Percentiles rank a stretch among this genome's conserved stretches.
These are phyloP conservation scores for Acromyrmex heyeri DNA, from an alignment of 1,140 invertebrate species.

Conservation along the genomic window DNA sequence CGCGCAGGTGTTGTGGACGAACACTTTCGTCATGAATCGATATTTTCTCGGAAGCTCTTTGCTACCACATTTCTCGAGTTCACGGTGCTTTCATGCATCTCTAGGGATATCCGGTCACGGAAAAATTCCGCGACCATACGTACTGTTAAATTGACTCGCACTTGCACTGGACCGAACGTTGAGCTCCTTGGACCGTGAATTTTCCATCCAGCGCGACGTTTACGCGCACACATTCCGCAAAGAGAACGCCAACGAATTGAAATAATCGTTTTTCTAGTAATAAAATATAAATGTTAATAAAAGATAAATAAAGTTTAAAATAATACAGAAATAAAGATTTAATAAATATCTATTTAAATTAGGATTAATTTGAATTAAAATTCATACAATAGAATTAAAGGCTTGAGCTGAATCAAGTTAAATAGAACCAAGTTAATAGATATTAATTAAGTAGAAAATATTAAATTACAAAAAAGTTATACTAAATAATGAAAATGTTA, in stretches of 20 bases:
- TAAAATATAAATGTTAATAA: not conserved
- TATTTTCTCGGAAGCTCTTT: slow-evolving; percentile 37
- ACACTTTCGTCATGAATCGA: slow-evolving; percentile 52
- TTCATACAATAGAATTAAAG: too few species aligned
- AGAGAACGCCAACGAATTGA: not conserved
- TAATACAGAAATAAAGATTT: too few species aligned
- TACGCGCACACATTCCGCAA: not conserved
- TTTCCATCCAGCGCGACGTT: not conserved
- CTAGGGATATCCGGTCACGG: not conserved
- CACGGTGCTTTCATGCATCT: not conserved
- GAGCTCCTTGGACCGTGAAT: not conserved
- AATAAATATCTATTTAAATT: too few species aligned
- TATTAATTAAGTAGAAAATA: too few species aligned
- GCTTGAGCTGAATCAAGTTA: too few species aligned
- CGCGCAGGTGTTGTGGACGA: slow-evolving; percentile 67
- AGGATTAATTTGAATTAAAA: too few species aligned
- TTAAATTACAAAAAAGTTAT: too few species aligned
- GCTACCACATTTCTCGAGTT: not conserved
- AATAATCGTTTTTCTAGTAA: not conserved
- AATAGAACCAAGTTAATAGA: too few species aligned
- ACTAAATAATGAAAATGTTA: too few species aligned
- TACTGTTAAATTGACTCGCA: not conserved
- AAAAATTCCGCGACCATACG: slow-evolving; percentile 29
- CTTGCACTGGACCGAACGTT: not conserved
- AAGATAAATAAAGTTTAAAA: too few species aligned